These are phyloP conservation scores for Dendroctonus valens DNA, from an alignment of 1,140 invertebrate genomes.

Conservation along the genomic window DNA sequence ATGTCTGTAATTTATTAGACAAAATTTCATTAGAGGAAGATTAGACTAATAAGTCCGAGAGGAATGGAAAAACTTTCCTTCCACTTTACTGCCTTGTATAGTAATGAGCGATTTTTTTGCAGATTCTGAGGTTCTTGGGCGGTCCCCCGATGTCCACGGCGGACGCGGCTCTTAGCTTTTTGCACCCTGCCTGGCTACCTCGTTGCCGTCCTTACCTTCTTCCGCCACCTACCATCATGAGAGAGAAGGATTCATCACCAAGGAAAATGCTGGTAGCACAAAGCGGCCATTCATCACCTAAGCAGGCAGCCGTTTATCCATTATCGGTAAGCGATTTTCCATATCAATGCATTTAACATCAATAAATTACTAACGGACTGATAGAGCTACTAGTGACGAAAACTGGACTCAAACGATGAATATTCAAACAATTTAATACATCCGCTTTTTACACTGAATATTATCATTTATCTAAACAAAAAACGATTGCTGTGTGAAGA, in stretches of 20 bases:
- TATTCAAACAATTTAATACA: no score
- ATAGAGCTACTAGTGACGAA: no score
- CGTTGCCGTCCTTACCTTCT: slow-evolving; percentile 48
- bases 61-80: background rate
- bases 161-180: slow-evolving; percentile 29
- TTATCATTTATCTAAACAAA: no score
- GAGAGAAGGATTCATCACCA: slow-evolving; percentile 77
- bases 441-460: no score
- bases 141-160: slow-evolving; percentile 27
- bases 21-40: background rate
- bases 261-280: slow-evolving; percentile 64
- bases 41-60: background rate
- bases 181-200: slow-evolving; percentile 48
- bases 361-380: no score
- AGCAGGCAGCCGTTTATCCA: slow-evolving; percentile 70
- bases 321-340: slow-evolving; percentile 48
- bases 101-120: slow-evolving; percentile 4
- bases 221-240: slow-evolving; percentile 55
- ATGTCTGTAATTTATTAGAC: background rate
- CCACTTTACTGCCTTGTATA: background rate
- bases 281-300: slow-evolving; percentile 64
- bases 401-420: no score
- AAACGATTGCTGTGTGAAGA: no score
- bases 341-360: no score
- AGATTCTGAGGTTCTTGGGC: slow-evolving; percentile 10